Evolutionary conservation across 2,888 invertebrate species (phyloP).

Genomic region (Drymonia ruficornis): DNA sequence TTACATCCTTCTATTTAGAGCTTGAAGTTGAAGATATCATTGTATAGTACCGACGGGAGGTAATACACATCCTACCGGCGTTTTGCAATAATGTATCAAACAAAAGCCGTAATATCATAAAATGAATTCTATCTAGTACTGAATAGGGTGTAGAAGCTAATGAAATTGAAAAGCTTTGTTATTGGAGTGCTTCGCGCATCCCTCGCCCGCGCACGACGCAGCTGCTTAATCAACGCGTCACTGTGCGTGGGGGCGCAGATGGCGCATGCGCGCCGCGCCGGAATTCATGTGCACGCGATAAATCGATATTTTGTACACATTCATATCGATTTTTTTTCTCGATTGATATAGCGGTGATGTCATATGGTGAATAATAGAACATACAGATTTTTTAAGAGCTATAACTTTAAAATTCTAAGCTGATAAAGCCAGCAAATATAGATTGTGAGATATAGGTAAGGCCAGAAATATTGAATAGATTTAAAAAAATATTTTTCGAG

Average conservation of each 20-base stretch:
- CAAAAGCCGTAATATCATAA: not conserved
- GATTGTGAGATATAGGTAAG: not conserved
- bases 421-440: not conserved
- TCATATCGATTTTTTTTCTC: constrained; percentile 1
- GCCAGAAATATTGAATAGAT: too few species aligned
- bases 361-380: not conserved
- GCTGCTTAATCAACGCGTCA: constrained; percentile 9
- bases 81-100: constrained; percentile 1
- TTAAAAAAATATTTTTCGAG: too few species aligned
- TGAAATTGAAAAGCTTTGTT: not conserved
- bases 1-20: not conserved
- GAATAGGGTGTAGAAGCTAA: not conserved
- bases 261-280: constrained; percentile 5
- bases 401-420: too few species aligned
- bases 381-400: not conserved
- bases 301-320: constrained; percentile 6
- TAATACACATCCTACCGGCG: not conserved
- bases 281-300: constrained; percentile 7
- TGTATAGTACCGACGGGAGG: constrained; percentile 2
- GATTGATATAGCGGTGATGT: not conserved
- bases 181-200: constrained; percentile 5
- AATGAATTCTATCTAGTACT: not conserved
- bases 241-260: constrained; percentile 10
- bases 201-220: constrained; percentile 8
- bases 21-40: not conserved